Evolutionary conservation across 37 sponge, comb jelly and placozoan genomes (phyloP), one percentile per base, ranked within the genome.

Genomic region (Oopsacas minuta): DNA sequence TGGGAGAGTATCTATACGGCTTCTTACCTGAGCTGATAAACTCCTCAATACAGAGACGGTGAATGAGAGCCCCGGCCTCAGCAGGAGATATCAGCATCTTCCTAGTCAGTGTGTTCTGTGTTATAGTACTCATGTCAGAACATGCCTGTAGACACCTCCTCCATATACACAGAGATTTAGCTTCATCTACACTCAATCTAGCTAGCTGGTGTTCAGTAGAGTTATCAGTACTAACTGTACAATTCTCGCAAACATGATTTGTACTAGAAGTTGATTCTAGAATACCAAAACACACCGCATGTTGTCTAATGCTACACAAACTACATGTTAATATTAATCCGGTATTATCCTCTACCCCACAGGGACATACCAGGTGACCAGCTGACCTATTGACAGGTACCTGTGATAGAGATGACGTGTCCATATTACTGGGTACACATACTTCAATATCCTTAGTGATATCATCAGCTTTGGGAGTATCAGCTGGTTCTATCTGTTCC

Each of bases 281-380:
- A 28, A 91, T 85, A 38, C 87, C 88, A 83, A 89, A 91, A 86
- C 94, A 93, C 38, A 90, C 86, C 0, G 87, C 91, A 83, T 93
- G 94, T 38, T 93, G 94, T 91, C 94, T 91, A 25, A 39, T 52
- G 23, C 81, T 84, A 81, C 94, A 93, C 83, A 86, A 82, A 0
- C 52, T 90, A 90, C 94, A 93, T 69, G 83, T 49, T 39, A 93
- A 84, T 90, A 93, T 93, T 86, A 89, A 84, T 20, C 94, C 94
- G 36, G 17, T 38, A 42, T 91, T 91, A 69, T 93, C 91, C 91
- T 91, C 81, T 22, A 37, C 0, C 28, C 69, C 25, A 75, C 34
- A 37, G 1, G 37, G 37, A 36, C 49, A 52, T 1, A 7, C 32
- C 53, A 1, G 0, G 37, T 42, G 51, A 36, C n/a, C 35, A 83